phyloP scores from a whole-genome alignment of 53 echinoderm and acorn worm genomes.

The Zoroaster sp. region DNA sequence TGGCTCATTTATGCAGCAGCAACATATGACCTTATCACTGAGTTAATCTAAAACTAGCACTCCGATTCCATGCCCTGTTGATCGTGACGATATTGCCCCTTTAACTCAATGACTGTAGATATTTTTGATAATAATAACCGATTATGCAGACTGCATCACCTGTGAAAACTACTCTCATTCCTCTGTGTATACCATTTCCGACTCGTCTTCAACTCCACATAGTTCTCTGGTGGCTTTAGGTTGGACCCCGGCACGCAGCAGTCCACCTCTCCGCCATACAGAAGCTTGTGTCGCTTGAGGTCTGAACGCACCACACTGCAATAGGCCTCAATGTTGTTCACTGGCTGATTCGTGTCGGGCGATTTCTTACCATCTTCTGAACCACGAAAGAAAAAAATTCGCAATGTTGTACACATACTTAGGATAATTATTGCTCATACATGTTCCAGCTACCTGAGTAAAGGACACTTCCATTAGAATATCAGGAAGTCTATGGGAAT shows the following conservation, averaged over 20 bases:
- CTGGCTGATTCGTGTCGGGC: constrained; percentile 72
- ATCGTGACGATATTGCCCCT: no score
- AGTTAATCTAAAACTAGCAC: no score
- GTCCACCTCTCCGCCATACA: constrained; percentile 89
- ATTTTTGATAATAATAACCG: neutral
- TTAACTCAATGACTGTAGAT: no score
- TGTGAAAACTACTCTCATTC: constrained; percentile 83
- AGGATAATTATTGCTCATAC: no score
- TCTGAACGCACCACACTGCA: constrained; percentile 73
- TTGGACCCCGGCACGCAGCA: constrained; percentile 57
- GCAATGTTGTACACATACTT: no score
- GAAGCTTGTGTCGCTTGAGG: constrained; percentile 60
- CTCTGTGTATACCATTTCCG: constrained; percentile 74
- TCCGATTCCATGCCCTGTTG: no score
- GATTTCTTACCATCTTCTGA: constrained; percentile 59
- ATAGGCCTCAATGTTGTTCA: constrained; percentile 83
- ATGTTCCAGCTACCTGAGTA: no score
- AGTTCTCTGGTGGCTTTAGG: constrained; percentile 64
- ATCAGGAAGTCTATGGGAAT: no score
- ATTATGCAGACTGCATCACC: constrained; percentile 23
- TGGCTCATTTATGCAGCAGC: no score
- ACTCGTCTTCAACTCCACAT: constrained; percentile 87
- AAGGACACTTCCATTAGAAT: no score
- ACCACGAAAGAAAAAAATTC: neutral
- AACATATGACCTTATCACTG: no score